Conservation (phyloP, 2,797 vertebrate species). For the Garrulus glandarius region DNA sequence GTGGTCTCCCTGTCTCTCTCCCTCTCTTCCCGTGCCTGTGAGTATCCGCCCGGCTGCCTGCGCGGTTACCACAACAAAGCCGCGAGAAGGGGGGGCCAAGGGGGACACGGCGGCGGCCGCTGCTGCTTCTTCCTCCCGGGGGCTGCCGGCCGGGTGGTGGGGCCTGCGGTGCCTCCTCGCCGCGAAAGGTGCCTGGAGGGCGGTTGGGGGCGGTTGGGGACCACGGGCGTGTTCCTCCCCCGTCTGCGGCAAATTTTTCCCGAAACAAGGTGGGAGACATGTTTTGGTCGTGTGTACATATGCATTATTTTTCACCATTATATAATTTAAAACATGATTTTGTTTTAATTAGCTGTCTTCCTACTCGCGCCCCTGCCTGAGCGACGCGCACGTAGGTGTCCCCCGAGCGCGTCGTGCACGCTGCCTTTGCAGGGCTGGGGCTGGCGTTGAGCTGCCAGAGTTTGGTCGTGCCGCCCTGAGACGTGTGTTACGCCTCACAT, state of each 20-base stretch:
- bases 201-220: background rate
- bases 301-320: background rate
- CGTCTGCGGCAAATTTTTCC: background rate
- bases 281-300: background rate
- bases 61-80: constrained; percentile 2
- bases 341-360: background rate
- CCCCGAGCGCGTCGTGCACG: background rate
- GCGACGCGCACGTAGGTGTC: background rate
- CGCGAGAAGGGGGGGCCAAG: too few species aligned
- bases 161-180: background rate
- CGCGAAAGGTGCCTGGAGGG: background rate
- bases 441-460: background rate
- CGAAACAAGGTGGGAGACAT: background rate
- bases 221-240: background rate
- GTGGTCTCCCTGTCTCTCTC: too few species aligned
- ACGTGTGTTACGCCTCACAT: accelerated
- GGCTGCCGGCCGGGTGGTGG: background rate
- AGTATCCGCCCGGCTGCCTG: background rate
- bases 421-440: background rate
- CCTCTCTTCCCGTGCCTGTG: background rate
- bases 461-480: accelerated
- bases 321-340: background rate
- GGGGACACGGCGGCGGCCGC: background rate
- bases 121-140: background rate
- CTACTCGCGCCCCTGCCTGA: background rate